Base-by-base conservation (phyloP, 1,140 invertebrate genomes). In the Stegodyphus dumicola region DNA sequence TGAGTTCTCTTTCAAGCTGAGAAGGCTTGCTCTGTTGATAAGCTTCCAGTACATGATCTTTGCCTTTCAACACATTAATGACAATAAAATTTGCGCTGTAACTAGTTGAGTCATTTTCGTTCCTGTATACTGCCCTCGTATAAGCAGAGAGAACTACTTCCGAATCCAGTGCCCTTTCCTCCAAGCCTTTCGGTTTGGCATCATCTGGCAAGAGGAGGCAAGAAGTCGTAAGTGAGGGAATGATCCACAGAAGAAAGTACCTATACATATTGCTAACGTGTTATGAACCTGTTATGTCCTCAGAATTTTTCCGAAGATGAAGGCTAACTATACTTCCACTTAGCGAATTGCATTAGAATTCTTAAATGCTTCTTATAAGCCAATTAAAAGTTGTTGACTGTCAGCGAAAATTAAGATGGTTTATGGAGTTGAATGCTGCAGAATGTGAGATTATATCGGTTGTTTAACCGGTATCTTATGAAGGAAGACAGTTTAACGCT, bases 91-190 rank as follows among this genome's bases (percentile, higher is more conserved):
- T 75, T 9, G 83, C 83, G 15, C 66, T 71, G 48, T 85, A 85
- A 33, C 69, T 18, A n/a, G 56, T 64, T 67, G 75, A 33, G 48
- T 51, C 53, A 6, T 78, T 85, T 33, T 18, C 73, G 13, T 13
- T 49, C 49, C 52, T 85, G 83, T 77, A 65, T 11, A 85, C 76
- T 5, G 83, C 60, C 75, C 83, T 85, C 7, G 83, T 85, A 33
- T 85, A 85, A 73, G 75, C 83, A 11, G 83, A 75, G 3, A 85
- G n/a, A 0, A 85, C 83, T 6, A 85, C 74, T 73, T 85, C 83
- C 6, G 83, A 77, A 60, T 85, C 83, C 66, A 77, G 13, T 11
- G 83, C 65, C n/a, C 83, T 18, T 65, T 85, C 76, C 51, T 84
- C 81, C 11, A 84, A 65, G 7, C 81, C 81, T 49, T 76, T 75